Conservation (phyloP, 2,797 vertebrate species). For the Artibeus lituratus region DNA sequence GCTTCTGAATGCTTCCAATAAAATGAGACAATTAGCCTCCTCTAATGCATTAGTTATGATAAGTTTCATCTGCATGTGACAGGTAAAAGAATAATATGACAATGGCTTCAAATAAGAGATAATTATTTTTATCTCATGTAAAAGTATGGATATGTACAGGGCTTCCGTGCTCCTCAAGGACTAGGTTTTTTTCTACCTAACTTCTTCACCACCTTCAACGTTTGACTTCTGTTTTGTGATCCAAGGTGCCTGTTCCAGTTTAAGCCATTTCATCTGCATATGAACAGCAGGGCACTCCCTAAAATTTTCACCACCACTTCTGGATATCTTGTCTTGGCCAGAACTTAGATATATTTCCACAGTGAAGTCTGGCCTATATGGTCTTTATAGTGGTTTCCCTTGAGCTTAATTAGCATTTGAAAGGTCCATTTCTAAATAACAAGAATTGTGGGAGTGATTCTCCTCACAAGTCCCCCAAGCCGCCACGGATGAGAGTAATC, state of each 20-base stretch:
- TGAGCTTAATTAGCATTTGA: neutral
- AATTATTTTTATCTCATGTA: neutral
- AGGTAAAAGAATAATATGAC: neutral
- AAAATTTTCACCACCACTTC: neutral
- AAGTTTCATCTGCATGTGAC: slow-evolving; percentile 33
- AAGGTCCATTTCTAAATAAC: neutral
- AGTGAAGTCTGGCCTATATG: neutral
- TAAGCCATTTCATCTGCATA: neutral
- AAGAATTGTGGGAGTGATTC: too few relatives aligned
- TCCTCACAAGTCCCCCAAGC: too few relatives aligned
- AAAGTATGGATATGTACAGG: neutral
- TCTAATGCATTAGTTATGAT: slow-evolving; percentile 52
- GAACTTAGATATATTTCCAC: neutral
- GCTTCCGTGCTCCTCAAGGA: neutral
- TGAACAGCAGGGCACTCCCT: neutral
- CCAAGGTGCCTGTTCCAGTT: neutral
- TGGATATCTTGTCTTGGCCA: neutral
- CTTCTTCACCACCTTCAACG: neutral
- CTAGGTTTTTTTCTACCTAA: neutral
- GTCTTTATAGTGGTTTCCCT: neutral
- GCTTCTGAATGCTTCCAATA: slow-evolving; percentile 47
- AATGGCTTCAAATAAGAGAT: neutral
- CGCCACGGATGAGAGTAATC: too few relatives aligned
- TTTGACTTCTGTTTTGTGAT: neutral
- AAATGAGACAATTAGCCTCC: slow-evolving; percentile 43